phyloP scores from a whole-genome alignment of 2,797 vertebrate genomes.

The Scyliorhinus canicula region DNA sequence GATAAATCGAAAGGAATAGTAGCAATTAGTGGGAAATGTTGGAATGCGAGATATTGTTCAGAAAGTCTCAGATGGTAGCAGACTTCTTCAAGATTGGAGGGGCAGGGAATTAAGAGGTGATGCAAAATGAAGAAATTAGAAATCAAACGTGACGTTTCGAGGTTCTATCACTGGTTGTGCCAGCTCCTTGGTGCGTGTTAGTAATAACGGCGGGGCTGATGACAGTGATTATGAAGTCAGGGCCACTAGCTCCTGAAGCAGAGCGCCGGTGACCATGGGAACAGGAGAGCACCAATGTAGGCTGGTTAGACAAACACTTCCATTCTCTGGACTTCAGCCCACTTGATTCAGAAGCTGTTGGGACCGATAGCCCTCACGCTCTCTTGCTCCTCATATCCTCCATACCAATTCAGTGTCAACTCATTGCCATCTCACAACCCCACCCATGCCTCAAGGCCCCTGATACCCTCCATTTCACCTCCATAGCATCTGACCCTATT shows the following conservation, averaged over 20 bases:
- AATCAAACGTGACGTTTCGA: background rate
- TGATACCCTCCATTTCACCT: background rate
- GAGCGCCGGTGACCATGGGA: too few species aligned
- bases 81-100: background rate
- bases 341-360: too few species aligned
- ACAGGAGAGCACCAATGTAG: too few species aligned
- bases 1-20: background rate
- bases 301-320: too few species aligned
- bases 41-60: background rate
- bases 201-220: too few species aligned
- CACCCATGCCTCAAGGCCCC: background rate
- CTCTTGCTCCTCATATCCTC: background rate
- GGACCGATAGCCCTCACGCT: too few species aligned
- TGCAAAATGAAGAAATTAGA: background rate
- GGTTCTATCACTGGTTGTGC: background rate
- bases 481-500: background rate
- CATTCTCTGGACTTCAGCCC: too few species aligned
- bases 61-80: background rate
- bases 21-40: background rate
- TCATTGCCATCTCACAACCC: background rate
- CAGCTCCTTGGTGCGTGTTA: too few species aligned
- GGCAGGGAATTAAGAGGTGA: background rate
- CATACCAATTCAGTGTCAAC: background rate
- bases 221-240: too few species aligned
- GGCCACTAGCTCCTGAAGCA: too few species aligned